Conservation (phyloP, 2,797 vertebrate species). For the Gymnoscopelus microlampas region DNA sequence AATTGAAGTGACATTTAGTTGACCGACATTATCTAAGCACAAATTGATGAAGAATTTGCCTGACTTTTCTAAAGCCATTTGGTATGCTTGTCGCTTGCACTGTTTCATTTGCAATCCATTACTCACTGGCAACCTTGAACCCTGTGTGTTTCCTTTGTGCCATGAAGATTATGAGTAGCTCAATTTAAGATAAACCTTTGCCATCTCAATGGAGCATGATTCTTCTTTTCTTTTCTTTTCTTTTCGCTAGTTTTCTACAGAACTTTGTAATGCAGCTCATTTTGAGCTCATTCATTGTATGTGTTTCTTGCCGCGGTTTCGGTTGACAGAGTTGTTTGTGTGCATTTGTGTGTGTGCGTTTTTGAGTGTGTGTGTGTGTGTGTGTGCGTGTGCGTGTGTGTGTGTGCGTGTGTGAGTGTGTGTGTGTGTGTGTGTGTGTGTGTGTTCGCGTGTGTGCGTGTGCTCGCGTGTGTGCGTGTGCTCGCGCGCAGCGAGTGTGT, state of each 20-base stretch:
- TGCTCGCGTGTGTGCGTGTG: conserved; percentile 6
- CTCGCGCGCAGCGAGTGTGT: conserved; percentile 10
- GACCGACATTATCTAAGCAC: too few relatives aligned
- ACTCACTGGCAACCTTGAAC: conserved; percentile 59
- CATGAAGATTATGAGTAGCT: neutral
- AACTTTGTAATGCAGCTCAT: too few relatives aligned
- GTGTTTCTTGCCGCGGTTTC: too few relatives aligned
- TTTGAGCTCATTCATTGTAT: too few relatives aligned
- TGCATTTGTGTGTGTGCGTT: conserved; percentile 8
- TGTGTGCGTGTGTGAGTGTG: conserved; percentile 1
- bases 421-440: conserved; percentile 7
- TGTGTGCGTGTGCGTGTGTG: conserved; percentile 36
- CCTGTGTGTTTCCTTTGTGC: conserved; percentile 8
- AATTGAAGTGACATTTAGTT: too few relatives aligned
- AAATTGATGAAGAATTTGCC: conserved; percentile 77
- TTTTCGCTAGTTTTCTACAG: too few relatives aligned
- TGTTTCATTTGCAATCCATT: conserved; percentile 68
- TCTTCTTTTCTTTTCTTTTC: neutral
- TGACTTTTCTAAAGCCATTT: conserved; percentile 72
- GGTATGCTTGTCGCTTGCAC: conserved; percentile 53
- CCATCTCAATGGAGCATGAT: neutral
- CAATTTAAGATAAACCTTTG: too few relatives aligned
- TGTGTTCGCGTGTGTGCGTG: conserved; percentile 9
- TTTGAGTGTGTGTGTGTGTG: conserved; percentile 27
- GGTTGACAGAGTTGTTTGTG: neutral